phyloP scores from a whole-genome alignment of 2,888 invertebrate genomes.

The Eubasilissa splendida region DNA sequence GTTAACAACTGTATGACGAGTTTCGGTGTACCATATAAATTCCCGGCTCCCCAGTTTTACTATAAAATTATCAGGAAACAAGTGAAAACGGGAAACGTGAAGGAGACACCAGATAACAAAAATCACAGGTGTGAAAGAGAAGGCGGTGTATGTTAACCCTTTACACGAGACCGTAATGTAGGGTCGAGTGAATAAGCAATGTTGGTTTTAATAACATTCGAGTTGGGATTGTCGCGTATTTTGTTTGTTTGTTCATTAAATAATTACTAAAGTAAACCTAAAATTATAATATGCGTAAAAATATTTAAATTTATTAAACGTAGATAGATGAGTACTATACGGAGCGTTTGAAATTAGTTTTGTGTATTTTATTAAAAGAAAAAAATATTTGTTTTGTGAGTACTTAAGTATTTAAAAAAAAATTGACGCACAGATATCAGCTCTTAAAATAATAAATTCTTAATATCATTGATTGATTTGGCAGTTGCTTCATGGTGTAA shows the following conservation, averaged over 20 bases:
- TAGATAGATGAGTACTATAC: no score
- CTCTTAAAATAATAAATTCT: no score
- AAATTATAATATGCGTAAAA: constrained; percentile 20
- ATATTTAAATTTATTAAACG: not conserved
- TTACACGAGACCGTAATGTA: not conserved
- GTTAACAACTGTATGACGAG: no score
- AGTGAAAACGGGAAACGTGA: constrained; percentile 42
- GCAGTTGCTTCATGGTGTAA: no score
- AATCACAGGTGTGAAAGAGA: constrained; percentile 29
- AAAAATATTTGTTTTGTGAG: no score
- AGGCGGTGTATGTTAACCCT: constrained; percentile 16
- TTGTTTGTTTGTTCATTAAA: constrained; percentile 13
- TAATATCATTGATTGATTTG: no score
- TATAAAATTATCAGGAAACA: constrained; percentile 49
- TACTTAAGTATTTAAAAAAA: no score
- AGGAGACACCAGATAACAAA: constrained; percentile 15
- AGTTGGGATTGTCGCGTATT: constrained; percentile 1
- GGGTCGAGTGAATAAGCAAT: constrained; percentile 16
- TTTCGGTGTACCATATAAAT: constrained; percentile 45
- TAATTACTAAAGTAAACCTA: not conserved
- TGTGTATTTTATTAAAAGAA: no score
- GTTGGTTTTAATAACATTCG: constrained; percentile 19
- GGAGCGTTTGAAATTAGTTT: no score
- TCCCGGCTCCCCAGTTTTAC: constrained; percentile 33
- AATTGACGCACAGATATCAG: no score